Percentiles rank a stretch among this genome's conserved stretches.
Evolutionary conservation across 1,140 invertebrate species (phyloP).

Genomic region (Ctenoplectra terminalis): DNA sequence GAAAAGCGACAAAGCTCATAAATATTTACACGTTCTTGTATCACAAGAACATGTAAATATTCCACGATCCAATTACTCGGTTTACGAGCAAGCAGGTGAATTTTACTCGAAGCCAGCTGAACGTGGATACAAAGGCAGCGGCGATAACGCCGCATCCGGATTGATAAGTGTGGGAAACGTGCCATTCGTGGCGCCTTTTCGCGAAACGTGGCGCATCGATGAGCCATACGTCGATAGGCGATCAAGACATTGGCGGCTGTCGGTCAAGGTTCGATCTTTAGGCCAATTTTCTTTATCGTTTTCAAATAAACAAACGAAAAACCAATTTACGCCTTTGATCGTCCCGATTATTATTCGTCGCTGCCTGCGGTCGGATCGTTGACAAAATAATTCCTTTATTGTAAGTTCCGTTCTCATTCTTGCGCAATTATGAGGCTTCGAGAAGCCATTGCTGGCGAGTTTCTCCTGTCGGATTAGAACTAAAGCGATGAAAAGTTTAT

Average conservation of each 20-base stretch:
- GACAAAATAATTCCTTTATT: not conserved
- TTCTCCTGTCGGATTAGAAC: not conserved
- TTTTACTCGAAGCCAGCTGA: conserved; percentile 26
- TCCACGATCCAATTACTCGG: not conserved
- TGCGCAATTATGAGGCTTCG: conserved; percentile 5
- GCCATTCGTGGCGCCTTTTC: conserved; percentile 57
- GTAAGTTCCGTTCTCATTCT: not conserved
- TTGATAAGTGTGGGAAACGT: conserved; percentile 75
- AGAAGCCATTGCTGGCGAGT: not conserved
- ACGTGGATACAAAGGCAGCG: conserved; percentile 34
- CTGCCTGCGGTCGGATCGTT: not conserved
- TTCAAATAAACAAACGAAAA: conserved; percentile 45
- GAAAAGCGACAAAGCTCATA: not conserved
- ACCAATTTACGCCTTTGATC: conserved; percentile 43
- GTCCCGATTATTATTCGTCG: not conserved
- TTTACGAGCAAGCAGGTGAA: conserved; percentile 5
- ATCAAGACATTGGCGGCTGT: conserved; percentile 38
- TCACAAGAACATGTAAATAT: not conserved
- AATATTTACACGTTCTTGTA: not conserved
- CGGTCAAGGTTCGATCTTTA: conserved; percentile 73
- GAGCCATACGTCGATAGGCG: not conserved
- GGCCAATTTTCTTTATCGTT: conserved; percentile 56
- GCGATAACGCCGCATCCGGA: conserved; percentile 60
- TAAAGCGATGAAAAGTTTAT: conserved; percentile 20
- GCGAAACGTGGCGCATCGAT: not conserved